Conservation (phyloP, 2,113 vertebrate genomes). For the Neomonachus schauinslandi region DNA sequence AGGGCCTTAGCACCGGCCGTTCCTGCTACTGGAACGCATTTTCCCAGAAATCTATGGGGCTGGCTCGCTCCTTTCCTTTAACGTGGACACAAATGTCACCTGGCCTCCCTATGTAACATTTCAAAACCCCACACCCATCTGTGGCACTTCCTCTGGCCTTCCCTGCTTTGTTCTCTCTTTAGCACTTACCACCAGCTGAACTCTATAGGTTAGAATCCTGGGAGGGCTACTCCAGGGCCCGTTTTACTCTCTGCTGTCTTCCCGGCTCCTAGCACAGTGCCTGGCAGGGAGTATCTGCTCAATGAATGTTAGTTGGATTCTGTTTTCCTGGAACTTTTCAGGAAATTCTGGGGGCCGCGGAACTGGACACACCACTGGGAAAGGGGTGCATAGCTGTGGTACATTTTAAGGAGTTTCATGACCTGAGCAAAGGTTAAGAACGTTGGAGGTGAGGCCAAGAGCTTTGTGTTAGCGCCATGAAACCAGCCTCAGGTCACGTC, state of each 20-base stretch:
- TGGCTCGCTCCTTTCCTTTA: constrained; percentile 49
- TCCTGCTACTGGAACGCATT: not conserved
- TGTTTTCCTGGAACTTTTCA: not conserved
- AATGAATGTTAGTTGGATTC: not conserved
- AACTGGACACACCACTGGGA: not conserved
- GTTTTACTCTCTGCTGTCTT: not conserved
- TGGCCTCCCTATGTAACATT: not conserved
- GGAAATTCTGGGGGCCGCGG: not conserved
- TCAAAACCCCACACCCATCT: not conserved
- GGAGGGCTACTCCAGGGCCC: not conserved
- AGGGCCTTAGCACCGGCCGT: not conserved
- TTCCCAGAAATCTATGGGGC: not conserved
- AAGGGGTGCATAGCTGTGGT: not conserved
- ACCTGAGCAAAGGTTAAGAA: not conserved
- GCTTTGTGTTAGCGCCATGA: not conserved
- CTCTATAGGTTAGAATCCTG: not conserved
- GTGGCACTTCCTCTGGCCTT: constrained; percentile 33
- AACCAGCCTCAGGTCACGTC: not conserved
- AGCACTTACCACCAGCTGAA: not conserved
- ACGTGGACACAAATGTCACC: constrained; percentile 37
- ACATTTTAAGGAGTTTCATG: not conserved
- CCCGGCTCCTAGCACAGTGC: not conserved
- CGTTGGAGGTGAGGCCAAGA: not conserved
- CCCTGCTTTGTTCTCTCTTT: constrained; percentile 42
- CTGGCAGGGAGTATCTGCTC: not conserved